Conservation (phyloP, 2,888 invertebrate genomes). For the Diarsia brunnea region DNA sequence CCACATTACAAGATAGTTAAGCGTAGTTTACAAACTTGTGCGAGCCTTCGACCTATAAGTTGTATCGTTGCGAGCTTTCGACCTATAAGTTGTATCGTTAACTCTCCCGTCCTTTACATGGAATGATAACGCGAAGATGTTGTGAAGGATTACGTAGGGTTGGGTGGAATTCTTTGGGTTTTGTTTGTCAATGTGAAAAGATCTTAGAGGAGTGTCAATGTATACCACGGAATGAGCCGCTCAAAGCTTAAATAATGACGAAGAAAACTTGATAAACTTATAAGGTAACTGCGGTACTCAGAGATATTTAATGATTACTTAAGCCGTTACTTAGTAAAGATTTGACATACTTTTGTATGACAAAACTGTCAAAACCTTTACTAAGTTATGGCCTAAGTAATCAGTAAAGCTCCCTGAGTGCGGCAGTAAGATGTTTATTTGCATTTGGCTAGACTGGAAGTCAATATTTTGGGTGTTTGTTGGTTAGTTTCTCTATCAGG, state of each 20-base stretch:
- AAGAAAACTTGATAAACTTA: background rate
- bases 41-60: conserved; percentile 76
- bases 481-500: no score
- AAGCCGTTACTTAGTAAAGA: no score
- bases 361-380: no score
- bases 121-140: conserved; percentile 62
- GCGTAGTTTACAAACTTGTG: conserved; percentile 68
- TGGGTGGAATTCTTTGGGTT: conserved; percentile 33
- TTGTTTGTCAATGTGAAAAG: background rate
- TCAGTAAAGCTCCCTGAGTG: no score
- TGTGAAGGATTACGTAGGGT: conserved; percentile 46
- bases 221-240: no score
- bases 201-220: background rate
- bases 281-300: no score
- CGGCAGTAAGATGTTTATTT: background rate
- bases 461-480: background rate
- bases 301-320: no score
- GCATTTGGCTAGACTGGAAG: background rate
- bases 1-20: conserved; percentile 78
- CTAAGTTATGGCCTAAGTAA: no score
- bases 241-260: no score
- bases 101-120: conserved; percentile 70
- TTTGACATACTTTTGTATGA: no score
- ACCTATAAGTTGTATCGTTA: conserved; percentile 80
- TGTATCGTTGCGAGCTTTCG: conserved; percentile 76